phyloP scores from a whole-genome alignment of 2,888 invertebrate genomes.

The Pemphredon lugubris region DNA sequence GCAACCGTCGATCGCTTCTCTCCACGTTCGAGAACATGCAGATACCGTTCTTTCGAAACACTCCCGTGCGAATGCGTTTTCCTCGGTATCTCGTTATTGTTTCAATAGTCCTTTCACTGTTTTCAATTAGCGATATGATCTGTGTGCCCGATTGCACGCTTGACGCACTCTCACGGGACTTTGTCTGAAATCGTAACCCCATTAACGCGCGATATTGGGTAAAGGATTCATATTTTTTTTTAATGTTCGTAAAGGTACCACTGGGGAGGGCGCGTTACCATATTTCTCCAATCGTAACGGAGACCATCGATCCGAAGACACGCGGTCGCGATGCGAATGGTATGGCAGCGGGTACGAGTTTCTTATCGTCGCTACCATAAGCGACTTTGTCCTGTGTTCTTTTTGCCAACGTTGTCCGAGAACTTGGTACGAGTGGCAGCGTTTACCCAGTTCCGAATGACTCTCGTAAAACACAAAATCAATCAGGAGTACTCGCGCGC shows the following conservation, averaged over 20 bases:
- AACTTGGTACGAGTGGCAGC: constrained; percentile 36
- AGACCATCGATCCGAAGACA: constrained; percentile 47
- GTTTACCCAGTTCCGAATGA: constrained; percentile 22
- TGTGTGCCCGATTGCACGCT: not conserved
- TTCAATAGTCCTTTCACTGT: constrained; percentile 37
- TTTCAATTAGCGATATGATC: constrained; percentile 48
- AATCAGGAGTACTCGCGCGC: not conserved
- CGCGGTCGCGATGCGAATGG: constrained; percentile 49
- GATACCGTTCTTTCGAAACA: constrained; percentile 51
- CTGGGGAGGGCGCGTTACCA: too few relatives aligned
- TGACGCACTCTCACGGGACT: not conserved
- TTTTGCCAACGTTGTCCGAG: constrained; percentile 45
- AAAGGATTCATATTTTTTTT: too few relatives aligned
- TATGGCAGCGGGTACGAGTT: constrained; percentile 50
- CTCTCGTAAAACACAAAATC: constrained; percentile 7
- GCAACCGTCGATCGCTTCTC: constrained; percentile 38
- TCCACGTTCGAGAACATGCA: constrained; percentile 35
- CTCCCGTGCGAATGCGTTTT: constrained; percentile 32
- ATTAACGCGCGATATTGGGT: not conserved
- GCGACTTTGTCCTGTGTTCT: constrained; percentile 39
- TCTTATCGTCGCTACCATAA: constrained; percentile 59
- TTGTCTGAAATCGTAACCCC: too few relatives aligned
- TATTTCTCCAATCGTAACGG: constrained; percentile 3
- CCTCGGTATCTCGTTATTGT: constrained; percentile 38
- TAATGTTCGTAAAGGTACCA: too few relatives aligned